Percentiles rank a stretch among this genome's conserved stretches.
Evolutionary conservation across 2,797 vertebrate species (phyloP).

Genomic region (Sitta carolinensis): DNA sequence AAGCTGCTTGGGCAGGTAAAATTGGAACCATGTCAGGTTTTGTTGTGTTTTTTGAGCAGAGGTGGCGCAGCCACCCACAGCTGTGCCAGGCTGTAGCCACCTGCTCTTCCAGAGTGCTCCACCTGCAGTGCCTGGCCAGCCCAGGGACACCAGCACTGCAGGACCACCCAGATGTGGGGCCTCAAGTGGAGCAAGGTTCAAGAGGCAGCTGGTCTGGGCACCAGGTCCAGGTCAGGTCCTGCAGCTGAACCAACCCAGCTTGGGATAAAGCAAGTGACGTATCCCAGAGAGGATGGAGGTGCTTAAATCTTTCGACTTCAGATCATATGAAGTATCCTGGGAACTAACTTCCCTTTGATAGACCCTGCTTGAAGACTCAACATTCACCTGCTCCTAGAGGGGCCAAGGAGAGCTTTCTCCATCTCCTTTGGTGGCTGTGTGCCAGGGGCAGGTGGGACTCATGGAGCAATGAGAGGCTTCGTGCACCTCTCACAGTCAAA

Average conservation of each 20-base stretch:
- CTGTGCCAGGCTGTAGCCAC: background rate
- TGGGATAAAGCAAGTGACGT: background rate
- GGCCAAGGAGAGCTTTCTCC: background rate
- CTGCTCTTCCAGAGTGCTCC: background rate
- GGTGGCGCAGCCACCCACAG: fast-evolving
- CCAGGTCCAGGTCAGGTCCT: background rate
- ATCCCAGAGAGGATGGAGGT: background rate
- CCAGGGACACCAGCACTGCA: background rate
- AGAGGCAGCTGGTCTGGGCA: background rate
- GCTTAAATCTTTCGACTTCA: background rate
- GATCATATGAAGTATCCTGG: background rate
- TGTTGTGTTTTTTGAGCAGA: background rate
- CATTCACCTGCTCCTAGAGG: background rate
- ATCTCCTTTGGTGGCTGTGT: background rate
- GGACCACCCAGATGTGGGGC: background rate
- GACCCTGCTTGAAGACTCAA: background rate
- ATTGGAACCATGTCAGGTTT: background rate
- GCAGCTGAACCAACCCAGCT: background rate
- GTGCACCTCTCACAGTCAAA: fast-evolving
- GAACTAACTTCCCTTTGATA: background rate
- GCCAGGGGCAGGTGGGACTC: background rate
- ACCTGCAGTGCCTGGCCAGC: background rate
- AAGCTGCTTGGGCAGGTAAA: background rate
- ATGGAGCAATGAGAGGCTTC: background rate
- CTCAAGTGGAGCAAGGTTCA: background rate